Percentiles rank a stretch among this genome's conserved stretches.
Evolutionary conservation across 2,797 vertebrate species (phyloP).

Genomic region (Falco peregrinus): DNA sequence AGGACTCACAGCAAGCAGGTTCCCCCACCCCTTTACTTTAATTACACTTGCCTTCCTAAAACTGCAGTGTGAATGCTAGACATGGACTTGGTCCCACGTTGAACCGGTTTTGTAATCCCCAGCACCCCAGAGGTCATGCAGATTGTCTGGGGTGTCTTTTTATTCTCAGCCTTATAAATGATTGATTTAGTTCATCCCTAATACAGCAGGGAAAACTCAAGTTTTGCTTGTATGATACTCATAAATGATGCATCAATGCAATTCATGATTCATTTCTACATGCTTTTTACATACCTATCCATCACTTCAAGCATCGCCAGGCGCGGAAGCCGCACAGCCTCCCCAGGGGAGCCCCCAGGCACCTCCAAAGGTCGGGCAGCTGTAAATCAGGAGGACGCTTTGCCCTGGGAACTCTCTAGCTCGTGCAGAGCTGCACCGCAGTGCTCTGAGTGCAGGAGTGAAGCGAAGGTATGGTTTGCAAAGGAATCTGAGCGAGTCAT

Average conservation of each 20-base stretch:
- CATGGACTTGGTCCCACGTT: background rate
- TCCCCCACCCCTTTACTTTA: background rate
- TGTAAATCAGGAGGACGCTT: background rate
- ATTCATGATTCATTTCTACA: background rate
- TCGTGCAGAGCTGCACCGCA: background rate
- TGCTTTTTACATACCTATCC: background rate
- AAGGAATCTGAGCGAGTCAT: background rate
- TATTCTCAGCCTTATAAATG: background rate
- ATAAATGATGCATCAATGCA: background rate
- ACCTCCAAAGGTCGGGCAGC: background rate
- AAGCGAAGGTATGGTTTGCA: background rate
- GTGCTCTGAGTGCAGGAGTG: background rate
- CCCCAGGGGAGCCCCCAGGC: background rate
- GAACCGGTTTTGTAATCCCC: background rate
- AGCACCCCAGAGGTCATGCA: background rate
- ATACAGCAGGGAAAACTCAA: background rate
- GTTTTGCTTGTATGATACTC: background rate
- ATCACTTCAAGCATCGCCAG: background rate
- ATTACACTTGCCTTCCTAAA: background rate
- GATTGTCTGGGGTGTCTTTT: background rate
- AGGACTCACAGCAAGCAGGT: background rate
- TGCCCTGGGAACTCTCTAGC: background rate
- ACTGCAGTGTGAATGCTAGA: background rate
- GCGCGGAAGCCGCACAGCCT: fast-evolving
- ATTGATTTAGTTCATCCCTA: background rate